A percentile compares a stretch with the other conserved stretches of the same genome.
These are phyloP conservation scores for Alligator sinensis DNA, from an alignment of 2,113 vertebrate species.

Conservation along the genomic window DNA sequence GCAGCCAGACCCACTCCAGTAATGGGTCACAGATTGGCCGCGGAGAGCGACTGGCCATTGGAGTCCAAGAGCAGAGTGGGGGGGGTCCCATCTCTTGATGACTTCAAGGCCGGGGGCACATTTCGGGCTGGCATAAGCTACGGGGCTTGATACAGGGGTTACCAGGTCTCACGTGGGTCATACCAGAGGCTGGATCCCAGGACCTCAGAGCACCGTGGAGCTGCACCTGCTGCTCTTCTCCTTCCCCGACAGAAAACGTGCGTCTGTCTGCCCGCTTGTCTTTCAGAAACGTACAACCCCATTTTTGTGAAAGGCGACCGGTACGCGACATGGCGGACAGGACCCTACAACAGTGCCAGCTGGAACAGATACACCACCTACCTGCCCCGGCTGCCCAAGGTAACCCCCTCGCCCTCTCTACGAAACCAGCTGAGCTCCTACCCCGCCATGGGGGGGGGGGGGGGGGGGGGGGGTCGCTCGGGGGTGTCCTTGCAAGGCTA, in stretches of 20 bases:
- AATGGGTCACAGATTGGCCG: background rate
- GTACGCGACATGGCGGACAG: conserved; percentile 43
- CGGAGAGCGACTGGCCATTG: background rate
- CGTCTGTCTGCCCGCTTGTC: background rate
- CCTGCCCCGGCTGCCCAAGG: conserved; percentile 65
- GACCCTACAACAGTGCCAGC: conserved; percentile 35
- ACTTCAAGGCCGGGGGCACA: rapidly evolving
- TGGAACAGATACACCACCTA: conserved; percentile 56
- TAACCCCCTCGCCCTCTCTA: background rate
- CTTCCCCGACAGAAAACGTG: rapidly evolving
- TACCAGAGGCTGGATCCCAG: no score
- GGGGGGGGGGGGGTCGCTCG: no score
- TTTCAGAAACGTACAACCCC: conserved; percentile 56
- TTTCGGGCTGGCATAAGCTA: background rate
- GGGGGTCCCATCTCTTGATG: background rate
- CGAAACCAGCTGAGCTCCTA: background rate
- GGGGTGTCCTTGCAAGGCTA: background rate
- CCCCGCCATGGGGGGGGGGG: background rate
- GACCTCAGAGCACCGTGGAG: rapidly evolving
- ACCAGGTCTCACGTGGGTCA: background rate
- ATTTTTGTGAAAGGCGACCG: conserved; percentile 26
- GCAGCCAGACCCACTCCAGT: background rate
- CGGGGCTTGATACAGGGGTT: background rate
- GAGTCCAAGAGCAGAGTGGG: background rate
- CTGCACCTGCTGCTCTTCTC: rapidly evolving